Conservation (phyloP, 1,140 invertebrate species). For the Halyomorpha halys region DNA sequence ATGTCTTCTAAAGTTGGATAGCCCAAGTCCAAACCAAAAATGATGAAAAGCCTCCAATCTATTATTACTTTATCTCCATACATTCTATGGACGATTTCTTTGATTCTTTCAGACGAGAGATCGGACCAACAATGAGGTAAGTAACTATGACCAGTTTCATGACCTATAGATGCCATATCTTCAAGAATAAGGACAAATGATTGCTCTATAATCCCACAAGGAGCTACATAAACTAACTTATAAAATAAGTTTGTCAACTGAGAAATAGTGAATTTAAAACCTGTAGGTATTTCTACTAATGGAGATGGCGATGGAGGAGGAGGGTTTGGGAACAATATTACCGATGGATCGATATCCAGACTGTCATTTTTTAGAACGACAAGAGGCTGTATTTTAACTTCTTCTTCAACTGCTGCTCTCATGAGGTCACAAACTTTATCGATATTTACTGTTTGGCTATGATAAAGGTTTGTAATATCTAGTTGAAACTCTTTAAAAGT, state of each 20-base stretch:
- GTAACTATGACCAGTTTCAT: conserved; percentile 37
- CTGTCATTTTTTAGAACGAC: conserved; percentile 39
- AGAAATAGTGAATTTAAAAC: conserved; percentile 39
- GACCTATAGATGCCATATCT: conserved; percentile 37
- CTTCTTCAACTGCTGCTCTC: conserved; percentile 44
- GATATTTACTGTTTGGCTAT: conserved; percentile 44
- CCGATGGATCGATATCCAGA: conserved; percentile 35
- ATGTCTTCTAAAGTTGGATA: conserved; percentile 43
- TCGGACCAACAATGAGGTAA: conserved; percentile 43
- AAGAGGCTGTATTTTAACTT: conserved; percentile 37
- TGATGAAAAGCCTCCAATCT: conserved; percentile 51
- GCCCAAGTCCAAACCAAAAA: conserved; percentile 43
- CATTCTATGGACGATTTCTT: conserved; percentile 37
- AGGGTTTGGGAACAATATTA: conserved; percentile 19
- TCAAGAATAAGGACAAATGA: conserved; percentile 16
- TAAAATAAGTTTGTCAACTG: conserved; percentile 41
- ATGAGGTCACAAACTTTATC: conserved; percentile 43
- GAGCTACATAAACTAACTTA: conserved; percentile 42
- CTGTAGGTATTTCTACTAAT: conserved; percentile 31
- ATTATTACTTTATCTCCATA: conserved; percentile 42
- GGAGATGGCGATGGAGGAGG: conserved; percentile 18
- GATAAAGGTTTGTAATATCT: conserved; percentile 34
- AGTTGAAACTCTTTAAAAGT: conserved; percentile 5
- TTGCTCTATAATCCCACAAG: conserved; percentile 38
- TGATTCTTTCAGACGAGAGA: conserved; percentile 39